A percentile compares a stretch with the other conserved stretches of the same genome.
Conservation (phyloP, 2,113 vertebrate species). For the Hydrolagus affinis region DNA sequence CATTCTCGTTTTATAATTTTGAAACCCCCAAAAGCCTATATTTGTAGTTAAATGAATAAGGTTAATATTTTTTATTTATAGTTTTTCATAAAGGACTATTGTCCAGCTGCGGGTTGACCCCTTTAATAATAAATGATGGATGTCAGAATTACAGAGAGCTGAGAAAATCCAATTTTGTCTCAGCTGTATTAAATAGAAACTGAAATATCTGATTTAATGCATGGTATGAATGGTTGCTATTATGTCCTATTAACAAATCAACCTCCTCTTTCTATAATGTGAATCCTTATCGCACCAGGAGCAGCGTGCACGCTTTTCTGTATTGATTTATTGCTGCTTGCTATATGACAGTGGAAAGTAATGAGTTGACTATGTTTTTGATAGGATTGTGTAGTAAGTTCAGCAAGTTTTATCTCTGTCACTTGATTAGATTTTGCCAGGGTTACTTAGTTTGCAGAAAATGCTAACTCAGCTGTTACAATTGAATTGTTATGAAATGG, state of each 20-base stretch:
- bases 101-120: conserved; percentile 45
- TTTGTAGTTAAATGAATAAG: not conserved
- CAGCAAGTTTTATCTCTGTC: conserved; percentile 62
- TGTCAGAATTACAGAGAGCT: conserved; percentile 85
- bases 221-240: conserved; percentile 73
- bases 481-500: conserved; percentile 65
- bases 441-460: conserved; percentile 30
- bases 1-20: conserved; percentile 18
- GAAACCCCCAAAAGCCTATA: not conserved
- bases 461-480: conserved; percentile 67
- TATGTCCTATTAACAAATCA: conserved; percentile 86
- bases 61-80: conserved; percentile 51
- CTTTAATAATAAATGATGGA: conserved; percentile 96
- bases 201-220: conserved; percentile 82
- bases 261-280: conserved; percentile 53
- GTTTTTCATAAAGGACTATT: conserved; percentile 59
- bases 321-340: conserved; percentile 74
- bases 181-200: conserved; percentile 75
- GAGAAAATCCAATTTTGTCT: conserved; percentile 89
- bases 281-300: conserved; percentile 63
- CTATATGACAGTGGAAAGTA: conserved; percentile 73
- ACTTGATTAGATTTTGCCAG: conserved; percentile 33
- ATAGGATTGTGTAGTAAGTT: conserved; percentile 67
- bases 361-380: conserved; percentile 75
- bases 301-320: conserved; percentile 48